A percentile compares a stretch with the other conserved stretches of the same genome.
These are phyloP conservation scores for Drosophila repletoides DNA, from an alignment of 1,140 invertebrate genomes.

Conservation along the genomic window DNA sequence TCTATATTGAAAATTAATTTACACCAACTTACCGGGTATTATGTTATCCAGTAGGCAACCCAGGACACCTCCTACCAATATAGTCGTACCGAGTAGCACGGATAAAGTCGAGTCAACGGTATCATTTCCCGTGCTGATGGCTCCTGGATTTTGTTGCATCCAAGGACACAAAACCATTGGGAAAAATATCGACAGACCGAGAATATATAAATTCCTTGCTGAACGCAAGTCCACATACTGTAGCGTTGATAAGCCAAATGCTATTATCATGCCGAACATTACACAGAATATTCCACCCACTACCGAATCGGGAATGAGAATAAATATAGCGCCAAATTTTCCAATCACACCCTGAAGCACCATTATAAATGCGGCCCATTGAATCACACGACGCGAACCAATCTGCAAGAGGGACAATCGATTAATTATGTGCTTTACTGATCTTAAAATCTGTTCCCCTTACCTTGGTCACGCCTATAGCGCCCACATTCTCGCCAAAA, in stretches of 20 bases:
- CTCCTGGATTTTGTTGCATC: slow-evolving; percentile 86
- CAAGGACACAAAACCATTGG: slow-evolving; percentile 91
- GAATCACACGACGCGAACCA: slow-evolving; percentile 92
- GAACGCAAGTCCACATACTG: slow-evolving; percentile 93
- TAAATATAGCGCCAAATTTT: slow-evolving; percentile 93
- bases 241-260: slow-evolving; percentile 91
- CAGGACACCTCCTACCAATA: slow-evolving; percentile 90
- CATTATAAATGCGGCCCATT: slow-evolving; percentile 90
- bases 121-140: slow-evolving; percentile 88
- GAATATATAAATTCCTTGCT: slow-evolving; percentile 92
- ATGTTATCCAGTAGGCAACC: slow-evolving; percentile 93
- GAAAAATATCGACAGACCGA: slow-evolving; percentile 94
- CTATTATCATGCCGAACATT: slow-evolving; percentile 93
- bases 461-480: slow-evolving; percentile 90
- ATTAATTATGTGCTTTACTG: not conserved
- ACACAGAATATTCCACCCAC: slow-evolving; percentile 93
- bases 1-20: not conserved
- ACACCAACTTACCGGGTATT: slow-evolving; percentile 87
- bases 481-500: slow-evolving; percentile 94
- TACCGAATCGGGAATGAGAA: slow-evolving; percentile 94
- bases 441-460: not conserved
- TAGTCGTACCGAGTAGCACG: slow-evolving; percentile 92
- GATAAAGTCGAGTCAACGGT: slow-evolving; percentile 89
- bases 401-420: slow-evolving; percentile 84
- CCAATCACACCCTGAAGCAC: slow-evolving; percentile 90